Base-by-base conservation (phyloP, 2,888 invertebrate genomes). In the Apocheima hispidaria region DNA sequence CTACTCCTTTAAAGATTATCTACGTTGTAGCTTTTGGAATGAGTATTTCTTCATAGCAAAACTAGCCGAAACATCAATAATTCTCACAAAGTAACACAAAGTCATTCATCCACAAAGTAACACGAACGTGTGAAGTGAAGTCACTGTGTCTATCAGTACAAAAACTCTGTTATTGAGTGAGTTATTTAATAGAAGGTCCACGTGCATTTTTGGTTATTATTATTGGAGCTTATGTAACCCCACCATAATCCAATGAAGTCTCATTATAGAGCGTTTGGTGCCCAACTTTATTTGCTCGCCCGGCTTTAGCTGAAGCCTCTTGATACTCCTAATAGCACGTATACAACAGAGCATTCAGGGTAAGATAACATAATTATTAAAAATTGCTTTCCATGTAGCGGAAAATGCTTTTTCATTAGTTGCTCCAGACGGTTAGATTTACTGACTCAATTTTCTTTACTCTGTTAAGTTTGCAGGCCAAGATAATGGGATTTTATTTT, bases 181-280 rank as follows among this genome's bases (percentile, higher is more conserved):
- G 92, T 89, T 92, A 92, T 91, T 90, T 89, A 87, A 88, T 87
- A 84, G 75, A 73, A 71, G 77, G 83, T 81, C 87, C 88, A 89
- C 90, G 90, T 91, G 88, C 89, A 88, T 92, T 92, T 91, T 90
- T 88, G 89, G 86, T 89, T 90, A 88, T 90, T 90, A 90, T 91
- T 91, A 87, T 90, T 88, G 84, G 82, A 84, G 90, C 84, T 84
- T 84, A 82, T 70, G 73, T 83, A 86, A 84, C 87, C 75, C 76
- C 71, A 23, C 73, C 68, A 76, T 92, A 92, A 92, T 92, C 92
- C 92, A 90, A 92, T 92, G 88, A 87, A 89, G 82, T 88, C 88
- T 89, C 87, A 90, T 92, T 92, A 91, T 78, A 60, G 79, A 74
- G 83, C 90, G 90, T 88, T 90, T 84, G 79, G 82, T 81, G 75